Base-by-base conservation (phyloP, 2,113 vertebrate genomes). In the Synchiropus splendidus region DNA sequence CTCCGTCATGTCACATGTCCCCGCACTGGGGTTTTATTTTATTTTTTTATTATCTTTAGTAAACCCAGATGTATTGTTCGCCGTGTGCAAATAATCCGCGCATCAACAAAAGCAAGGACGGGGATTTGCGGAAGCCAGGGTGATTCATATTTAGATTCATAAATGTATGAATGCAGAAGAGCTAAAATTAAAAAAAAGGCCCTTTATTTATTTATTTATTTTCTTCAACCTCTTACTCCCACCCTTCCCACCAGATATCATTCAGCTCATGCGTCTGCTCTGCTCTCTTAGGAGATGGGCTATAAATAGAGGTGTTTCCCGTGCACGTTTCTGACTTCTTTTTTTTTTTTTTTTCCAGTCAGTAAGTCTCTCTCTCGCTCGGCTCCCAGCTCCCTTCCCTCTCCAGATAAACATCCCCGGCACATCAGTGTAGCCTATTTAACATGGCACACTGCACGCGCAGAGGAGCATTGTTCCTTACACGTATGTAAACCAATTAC, bases 261-360 rank as follows among this genome's bases (percentile, higher is more conserved):
- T 73, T 78, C 75, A 75, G 66, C 69, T 73, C 69, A 58, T 73
- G 66, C 69, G 36, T 35, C 54, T 50, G 48, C 41, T 47, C 45
- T 33, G 39, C 61, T 74, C 67, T 57, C 67, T 10, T 45, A 58
- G 66, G 64, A 71, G 55, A 58, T 54, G 45, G 11, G 55, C 74
- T 79, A 77, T 56, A 77, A 75, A 81, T 74, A 79, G 76, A 73
- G 75, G 74, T 79, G 72, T 75, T 79, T 75, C 75, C 74, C 60
- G 14, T 67, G 54, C 72, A 77, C 56, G 67, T 55, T 75, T 38
- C 64, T 5, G 27, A n/a, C n/a, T n/a, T n/a, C n/a, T n/a, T n/a
- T n/a, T n/a, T n/a, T n/a, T n/a, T n/a, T n/a, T 42, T 71, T 69
- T 70, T 54, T 30, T 48, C 64, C 56, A 45, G 39, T 36, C 56